These are phyloP conservation scores for Drosophila ironensis DNA, from an alignment of 1,140 invertebrate species.

Conservation along the genomic window DNA sequence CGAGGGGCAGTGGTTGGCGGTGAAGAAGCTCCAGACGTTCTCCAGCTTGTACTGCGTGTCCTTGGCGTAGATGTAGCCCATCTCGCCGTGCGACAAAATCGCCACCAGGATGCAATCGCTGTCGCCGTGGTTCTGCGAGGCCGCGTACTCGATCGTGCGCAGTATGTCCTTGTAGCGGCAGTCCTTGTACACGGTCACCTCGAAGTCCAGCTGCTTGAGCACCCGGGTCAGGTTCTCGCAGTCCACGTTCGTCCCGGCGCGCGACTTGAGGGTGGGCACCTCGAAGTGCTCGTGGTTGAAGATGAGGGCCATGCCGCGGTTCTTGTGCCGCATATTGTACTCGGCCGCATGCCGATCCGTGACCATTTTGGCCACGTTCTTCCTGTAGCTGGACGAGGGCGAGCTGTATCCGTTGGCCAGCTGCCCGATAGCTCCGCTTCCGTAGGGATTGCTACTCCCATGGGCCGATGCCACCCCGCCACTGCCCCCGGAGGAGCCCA, in stretches of 20 bases:
- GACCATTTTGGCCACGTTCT: slow-evolving; percentile 84
- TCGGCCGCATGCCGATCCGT: slow-evolving; percentile 86
- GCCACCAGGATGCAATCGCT: slow-evolving; percentile 91
- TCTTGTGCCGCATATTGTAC: slow-evolving; percentile 94
- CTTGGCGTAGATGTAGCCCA: slow-evolving; percentile 93
- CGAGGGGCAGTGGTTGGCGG: slow-evolving; percentile 91
- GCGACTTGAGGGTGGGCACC: slow-evolving; percentile 84
- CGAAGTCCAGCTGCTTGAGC: slow-evolving; percentile 88
- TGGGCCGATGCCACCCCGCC: background rate
- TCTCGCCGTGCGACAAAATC: slow-evolving; percentile 94
- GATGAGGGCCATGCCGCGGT: slow-evolving; percentile 92
- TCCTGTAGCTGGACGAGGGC: slow-evolving; percentile 48
- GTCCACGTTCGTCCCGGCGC: slow-evolving; percentile 90
- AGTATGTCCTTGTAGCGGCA: slow-evolving; percentile 86
- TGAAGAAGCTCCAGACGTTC: slow-evolving; percentile 92
- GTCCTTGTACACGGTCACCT: slow-evolving; percentile 86
- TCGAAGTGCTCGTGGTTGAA: slow-evolving; percentile 94
- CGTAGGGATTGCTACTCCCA: slow-evolving; percentile 29
- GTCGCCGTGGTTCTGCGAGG: slow-evolving; percentile 88
- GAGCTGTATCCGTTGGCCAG: slow-evolving; percentile 65
- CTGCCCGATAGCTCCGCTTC: slow-evolving; percentile 71
- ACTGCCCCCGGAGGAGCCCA: slow-evolving; percentile 48
- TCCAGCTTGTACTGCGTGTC: slow-evolving; percentile 93
- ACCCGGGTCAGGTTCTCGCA: slow-evolving; percentile 86
- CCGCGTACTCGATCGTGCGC: slow-evolving; percentile 85